Base-by-base conservation (phyloP, 2,113 vertebrate genomes). In the Nibea albiflora region DNA sequence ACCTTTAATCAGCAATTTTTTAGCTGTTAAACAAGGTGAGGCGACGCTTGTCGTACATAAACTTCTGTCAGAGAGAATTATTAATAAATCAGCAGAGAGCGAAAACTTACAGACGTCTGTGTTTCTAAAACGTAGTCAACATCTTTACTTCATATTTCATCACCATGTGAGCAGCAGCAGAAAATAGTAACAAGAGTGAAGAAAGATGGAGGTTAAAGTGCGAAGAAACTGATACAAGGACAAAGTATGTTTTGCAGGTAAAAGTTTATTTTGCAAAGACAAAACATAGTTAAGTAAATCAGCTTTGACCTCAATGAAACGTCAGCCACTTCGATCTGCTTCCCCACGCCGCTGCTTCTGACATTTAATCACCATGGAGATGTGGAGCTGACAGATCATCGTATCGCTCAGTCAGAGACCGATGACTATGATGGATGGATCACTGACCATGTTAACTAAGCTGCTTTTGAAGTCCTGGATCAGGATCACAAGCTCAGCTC, bases 291-390 rank as follows among this genome's bases (percentile, higher is more conserved):
- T 22, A 50, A 49, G 44, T 31, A 39, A 53, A 54, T 3, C 11
- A 5, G 17, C 10, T n/a, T 19, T 26, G 53, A 56, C 31, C 31
- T 70, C 12, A 5, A 46, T 8, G 7, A 47, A 17, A 31, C 19
- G 10, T 9, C 56, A 3, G n/a, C 11, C 16, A 2, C 10, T 20
- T 72, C 39, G 5, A 71, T 46, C 68, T 1, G 22, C 12, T 17
- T 46, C 35, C 46, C 35, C 69, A 22, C 20, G 12, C 31, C 4
- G 7, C n/a, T 56, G 50, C 67, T n/a, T 56, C n/a, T 60, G 70
- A 73, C 70, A 60, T 73, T 73, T 73, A 58, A 60, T 46, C 39
- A 49, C 3, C 11, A 20, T 4, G 20, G 54, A 57, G 39, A 44
- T 39, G 15, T 11, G 4, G 19, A 2, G 22, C 53, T 20, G 53